Evolutionary conservation across 1,140 invertebrate species (phyloP), one percentile per base, ranked within the genome.

Genomic region (Drosophila virilis): DNA sequence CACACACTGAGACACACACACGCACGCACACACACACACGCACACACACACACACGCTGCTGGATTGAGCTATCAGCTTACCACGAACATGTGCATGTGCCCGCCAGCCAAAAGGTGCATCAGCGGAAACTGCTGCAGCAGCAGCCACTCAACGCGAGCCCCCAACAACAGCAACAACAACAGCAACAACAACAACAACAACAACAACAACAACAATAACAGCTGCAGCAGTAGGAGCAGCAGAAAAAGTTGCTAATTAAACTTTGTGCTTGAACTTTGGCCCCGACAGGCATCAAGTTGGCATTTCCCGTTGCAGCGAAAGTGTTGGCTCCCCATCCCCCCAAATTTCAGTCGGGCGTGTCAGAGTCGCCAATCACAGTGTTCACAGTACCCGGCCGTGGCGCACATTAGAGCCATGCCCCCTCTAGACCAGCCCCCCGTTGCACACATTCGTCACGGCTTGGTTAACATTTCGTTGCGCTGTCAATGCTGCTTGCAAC

Each of bases 401-500:
- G 22, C 22, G 22, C 22, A 28, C 22, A 28, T 28, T 5, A 28
- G 22, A 28, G 22, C 22, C 22, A 28, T 5, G 22, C 22, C 22
- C 22, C 22, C 22, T 5, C 22, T 17, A 28, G 22, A 28, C 17
- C 13, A 10, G 8, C 22, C 22, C 40, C 13, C 13, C 1, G 10
- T 46, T n/a, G 62, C 77, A 66, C 60, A 77, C 74, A 73, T 89
- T 89, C 78, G 84, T 76, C 77, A 84, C 67, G 85, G 80, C 76
- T 89, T 89, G 85, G 85, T 80, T 89, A 77, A 74, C 85, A 80
- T 89, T 89, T 89, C 84, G 84, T 71, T 89, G 71, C 80, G 85
- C 84, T 90, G 84, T 90, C 84, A 83, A 78, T 88, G 82, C 74
- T 71, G 38, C 46, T 13, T n/a, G 77, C 54, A 82, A 88, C 82